phyloP scores from a whole-genome alignment of 2,888 invertebrate species.

The Pollenia amentaria region DNA sequence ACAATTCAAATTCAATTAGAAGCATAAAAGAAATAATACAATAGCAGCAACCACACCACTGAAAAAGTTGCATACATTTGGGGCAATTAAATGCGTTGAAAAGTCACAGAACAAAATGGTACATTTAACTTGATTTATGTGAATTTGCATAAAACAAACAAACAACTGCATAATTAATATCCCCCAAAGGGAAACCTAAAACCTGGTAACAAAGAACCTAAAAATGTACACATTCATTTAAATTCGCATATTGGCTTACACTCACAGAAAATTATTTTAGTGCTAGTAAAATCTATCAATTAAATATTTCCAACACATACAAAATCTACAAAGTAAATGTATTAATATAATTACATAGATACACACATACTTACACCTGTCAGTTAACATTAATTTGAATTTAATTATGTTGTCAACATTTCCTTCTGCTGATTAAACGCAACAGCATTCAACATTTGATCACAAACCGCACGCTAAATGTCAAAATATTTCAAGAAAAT shows the following conservation, averaged over 20 bases:
- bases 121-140: slow-evolving; percentile 81
- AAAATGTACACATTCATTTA: slow-evolving; percentile 17
- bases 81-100: slow-evolving; percentile 75
- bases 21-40: slow-evolving; percentile 4
- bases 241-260: slow-evolving; percentile 9
- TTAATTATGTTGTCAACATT: slow-evolving; percentile 74
- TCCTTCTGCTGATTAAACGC: slow-evolving; percentile 69
- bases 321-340: neutral
- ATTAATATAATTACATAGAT: neutral
- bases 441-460: slow-evolving; percentile 73
- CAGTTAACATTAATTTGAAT: slow-evolving; percentile 68
- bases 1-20: slow-evolving; percentile 60
- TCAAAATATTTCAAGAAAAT: slow-evolving; percentile 71
- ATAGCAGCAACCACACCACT: slow-evolving; percentile 35
- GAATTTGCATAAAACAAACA: slow-evolving; percentile 77
- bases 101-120: slow-evolving; percentile 74
- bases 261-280: slow-evolving; percentile 11
- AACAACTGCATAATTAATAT: slow-evolving; percentile 80
- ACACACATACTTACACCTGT: slow-evolving; percentile 53
- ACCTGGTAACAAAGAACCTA: slow-evolving; percentile 45
- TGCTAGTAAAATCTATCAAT: neutral
- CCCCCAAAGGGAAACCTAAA: slow-evolving; percentile 50
- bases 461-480: slow-evolving; percentile 68
- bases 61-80: slow-evolving; percentile 80
- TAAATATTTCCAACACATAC: neutral